phyloP scores from a whole-genome alignment of 2,113 vertebrate species.

The Tinamus guttatus region DNA sequence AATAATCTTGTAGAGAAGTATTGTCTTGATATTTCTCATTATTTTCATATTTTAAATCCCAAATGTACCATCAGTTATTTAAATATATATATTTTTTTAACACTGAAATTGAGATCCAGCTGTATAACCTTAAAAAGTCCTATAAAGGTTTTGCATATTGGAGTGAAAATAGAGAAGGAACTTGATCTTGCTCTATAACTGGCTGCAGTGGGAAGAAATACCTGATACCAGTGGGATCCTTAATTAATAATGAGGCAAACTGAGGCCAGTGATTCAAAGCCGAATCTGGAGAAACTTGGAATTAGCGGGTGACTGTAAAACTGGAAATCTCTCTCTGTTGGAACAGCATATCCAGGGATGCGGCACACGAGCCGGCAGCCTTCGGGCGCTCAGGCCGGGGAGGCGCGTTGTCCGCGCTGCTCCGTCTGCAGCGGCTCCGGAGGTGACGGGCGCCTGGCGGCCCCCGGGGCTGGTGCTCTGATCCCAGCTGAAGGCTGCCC shows the following conservation, averaged over 20 bases:
- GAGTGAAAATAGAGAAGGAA: neutral
- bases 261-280: neutral
- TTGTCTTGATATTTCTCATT: neutral
- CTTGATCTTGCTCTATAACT: neutral
- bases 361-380: neutral
- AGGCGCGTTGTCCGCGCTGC: neutral
- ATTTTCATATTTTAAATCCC: neutral
- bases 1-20: neutral
- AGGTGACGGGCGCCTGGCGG: accelerated
- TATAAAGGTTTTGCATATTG: neutral
- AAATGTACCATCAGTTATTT: neutral
- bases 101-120: neutral
- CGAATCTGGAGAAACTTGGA: neutral
- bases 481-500: neutral
- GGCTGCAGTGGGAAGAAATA: neutral
- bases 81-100: neutral
- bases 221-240: neutral
- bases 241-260: neutral
- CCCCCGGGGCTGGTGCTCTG: accelerated
- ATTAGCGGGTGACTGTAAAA: neutral
- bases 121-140: neutral
- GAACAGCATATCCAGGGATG: neutral
- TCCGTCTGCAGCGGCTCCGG: neutral
- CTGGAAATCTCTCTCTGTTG: neutral
- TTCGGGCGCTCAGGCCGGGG: neutral